A percentile compares a stretch with the other conserved stretches of the same genome.
phyloP scores from a whole-genome alignment of 2,888 invertebrate genomes.

The Harpalus rubripes region DNA sequence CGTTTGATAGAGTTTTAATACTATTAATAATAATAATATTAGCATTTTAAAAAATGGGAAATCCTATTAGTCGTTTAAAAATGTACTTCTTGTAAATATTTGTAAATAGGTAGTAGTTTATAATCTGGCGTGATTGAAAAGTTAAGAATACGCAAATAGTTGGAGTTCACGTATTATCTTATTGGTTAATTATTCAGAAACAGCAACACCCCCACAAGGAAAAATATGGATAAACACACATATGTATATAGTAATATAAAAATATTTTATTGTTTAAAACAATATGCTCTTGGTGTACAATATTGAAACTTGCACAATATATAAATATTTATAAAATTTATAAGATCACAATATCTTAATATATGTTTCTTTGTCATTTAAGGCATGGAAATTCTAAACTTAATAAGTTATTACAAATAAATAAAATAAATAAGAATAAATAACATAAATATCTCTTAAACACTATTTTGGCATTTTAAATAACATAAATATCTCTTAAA shows the following conservation, averaged over 20 bases:
- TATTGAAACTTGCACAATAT: too few species aligned
- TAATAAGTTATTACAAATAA: too few species aligned
- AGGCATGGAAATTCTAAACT: too few species aligned
- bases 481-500: too few species aligned
- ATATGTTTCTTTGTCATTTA: too few species aligned
- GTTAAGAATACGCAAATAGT: slow-evolving; percentile 28
- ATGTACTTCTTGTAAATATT: slow-evolving; percentile 8
- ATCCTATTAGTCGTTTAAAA: slow-evolving; percentile 12
- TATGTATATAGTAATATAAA: neutral
- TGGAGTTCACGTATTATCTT: slow-evolving; percentile 12
- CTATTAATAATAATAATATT: neutral
- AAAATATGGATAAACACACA: neutral
- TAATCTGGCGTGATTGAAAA: slow-evolving; percentile 19
- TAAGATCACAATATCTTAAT: too few species aligned
- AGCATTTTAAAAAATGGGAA: neutral
- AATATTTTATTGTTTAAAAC: neutral
- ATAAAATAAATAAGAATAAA: too few species aligned
- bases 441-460: too few species aligned
- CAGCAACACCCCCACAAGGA: slow-evolving; percentile 43
- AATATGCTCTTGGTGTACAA: too few species aligned
- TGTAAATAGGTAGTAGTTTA: slow-evolving; percentile 21
- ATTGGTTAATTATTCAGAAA: slow-evolving; percentile 32
- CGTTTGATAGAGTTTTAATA: slow-evolving; percentile 7
- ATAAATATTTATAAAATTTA: neutral
- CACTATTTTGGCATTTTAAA: too few species aligned